phyloP scores from a whole-genome alignment of 1,140 invertebrate genomes.

The Anastrepha obliqua region DNA sequence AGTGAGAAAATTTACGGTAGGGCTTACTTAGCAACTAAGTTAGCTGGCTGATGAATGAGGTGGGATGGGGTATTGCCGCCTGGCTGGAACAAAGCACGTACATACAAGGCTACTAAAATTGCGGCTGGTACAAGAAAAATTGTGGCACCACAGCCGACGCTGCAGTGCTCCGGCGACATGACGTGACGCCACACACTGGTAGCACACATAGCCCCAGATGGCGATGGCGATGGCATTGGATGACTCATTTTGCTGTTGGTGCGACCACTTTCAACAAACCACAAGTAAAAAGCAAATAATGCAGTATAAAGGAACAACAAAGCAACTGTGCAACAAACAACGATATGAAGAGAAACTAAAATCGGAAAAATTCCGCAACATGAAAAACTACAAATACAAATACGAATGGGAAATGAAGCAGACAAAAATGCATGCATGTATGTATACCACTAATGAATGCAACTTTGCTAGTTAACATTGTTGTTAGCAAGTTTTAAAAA shows the following conservation, averaged over 20 bases:
- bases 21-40: neutral
- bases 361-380: conserved; percentile 9
- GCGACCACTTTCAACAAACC: conserved; percentile 29
- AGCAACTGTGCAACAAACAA: neutral
- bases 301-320: neutral
- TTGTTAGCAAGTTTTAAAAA: conserved; percentile 17
- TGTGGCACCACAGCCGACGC: conserved; percentile 20
- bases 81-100: neutral
- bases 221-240: neutral
- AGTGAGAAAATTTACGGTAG: neutral
- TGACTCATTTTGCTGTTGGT: conserved; percentile 17
- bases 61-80: neutral
- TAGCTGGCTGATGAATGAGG: neutral
- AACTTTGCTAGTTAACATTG: conserved; percentile 33
- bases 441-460: conserved; percentile 42
- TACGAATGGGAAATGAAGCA: neutral
- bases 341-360: conserved; percentile 3
- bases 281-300: neutral
- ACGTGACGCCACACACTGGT: conserved; percentile 46
- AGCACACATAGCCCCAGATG: conserved; percentile 30
- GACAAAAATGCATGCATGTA: neutral
- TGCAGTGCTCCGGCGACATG: conserved; percentile 1
- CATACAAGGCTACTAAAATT: neutral
- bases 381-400: conserved; percentile 33
- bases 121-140: conserved; percentile 13